Evolutionary conservation across 1,140 invertebrate genomes (phyloP), one percentile per base, ranked within the genome.

Genomic region (Drosophila murphyi): DNA sequence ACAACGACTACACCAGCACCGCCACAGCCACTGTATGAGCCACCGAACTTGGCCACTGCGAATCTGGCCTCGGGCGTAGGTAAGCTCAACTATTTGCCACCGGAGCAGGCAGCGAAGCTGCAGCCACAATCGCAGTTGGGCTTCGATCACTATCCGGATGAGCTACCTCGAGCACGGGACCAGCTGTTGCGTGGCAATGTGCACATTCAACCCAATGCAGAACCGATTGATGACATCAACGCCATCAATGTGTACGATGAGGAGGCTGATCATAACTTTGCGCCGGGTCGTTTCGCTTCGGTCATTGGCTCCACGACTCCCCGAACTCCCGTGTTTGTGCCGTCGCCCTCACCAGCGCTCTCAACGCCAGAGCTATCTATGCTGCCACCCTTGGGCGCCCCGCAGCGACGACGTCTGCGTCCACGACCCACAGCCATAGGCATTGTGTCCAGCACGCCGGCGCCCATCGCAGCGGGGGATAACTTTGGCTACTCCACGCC

Each of bases 61-160:
- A 35, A 92, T 5, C 78, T 83, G 60, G 67, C 90, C 12, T 92
- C 93, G 4, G 81, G 86, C 3, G 81, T 79, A 57, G 89, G 89
- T 28, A 91, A 91, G 10, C 45, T 91, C 0, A 90, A 91, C 41
- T 86, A 92, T 31, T 69, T 92, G 43, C 92, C 94, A 0, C 92
- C 93, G 0, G 92, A 92, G 1, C 78, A 91, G 35, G 83, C 91
- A 4, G 90, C 93, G 29, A 81, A 91, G 32, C 60, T 92, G 34
- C 50, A 91, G 20, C 91, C 89, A 0, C 74, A 77, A n/a, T 35
- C 69, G 0, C 87, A 92, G 41, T 72, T 92, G 0, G 91, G 91
- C 35, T 92, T 92, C 50, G 91, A 92, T 77, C 91, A 92, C 50
- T 92, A 92, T 68, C 91, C 91, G 5, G 88, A 92, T 55, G 90